Percentiles rank a stretch among this genome's conserved stretches.
phyloP scores from a whole-genome alignment of 2,888 invertebrate species.

The Cephus sareptanus region DNA sequence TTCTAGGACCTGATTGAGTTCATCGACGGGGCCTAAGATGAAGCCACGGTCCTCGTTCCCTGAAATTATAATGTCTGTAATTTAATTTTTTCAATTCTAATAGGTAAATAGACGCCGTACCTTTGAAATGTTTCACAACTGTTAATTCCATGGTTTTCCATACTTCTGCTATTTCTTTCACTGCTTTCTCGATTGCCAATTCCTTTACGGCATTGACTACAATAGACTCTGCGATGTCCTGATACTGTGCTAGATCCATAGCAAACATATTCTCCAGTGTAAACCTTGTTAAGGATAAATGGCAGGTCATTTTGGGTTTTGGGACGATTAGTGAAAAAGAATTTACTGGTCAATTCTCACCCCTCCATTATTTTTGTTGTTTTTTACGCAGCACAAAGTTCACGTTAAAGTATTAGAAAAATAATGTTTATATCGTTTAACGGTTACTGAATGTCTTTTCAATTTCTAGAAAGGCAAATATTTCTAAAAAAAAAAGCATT shows the following conservation, averaged over 20 bases:
- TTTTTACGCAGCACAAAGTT: not conserved
- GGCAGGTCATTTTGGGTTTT: not conserved
- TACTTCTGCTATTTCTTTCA: conserved; percentile 83
- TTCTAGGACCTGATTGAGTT: conserved; percentile 83
- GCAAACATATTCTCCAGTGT: conserved; percentile 92
- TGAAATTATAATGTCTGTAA: conserved; percentile 61
- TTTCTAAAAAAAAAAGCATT: not conserved
- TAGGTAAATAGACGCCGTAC: conserved; percentile 25
- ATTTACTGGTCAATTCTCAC: conserved; percentile 18
- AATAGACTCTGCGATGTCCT: conserved; percentile 87
- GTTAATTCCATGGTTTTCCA: conserved; percentile 77
- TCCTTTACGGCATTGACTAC: conserved; percentile 92
- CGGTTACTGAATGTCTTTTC: not conserved
- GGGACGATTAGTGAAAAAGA: not conserved
- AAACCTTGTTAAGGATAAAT: conserved; percentile 69
- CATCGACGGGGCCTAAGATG: conserved; percentile 85
- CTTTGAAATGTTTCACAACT: conserved; percentile 76
- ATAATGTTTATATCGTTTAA: not conserved
- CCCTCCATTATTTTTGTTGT: conserved; percentile 23
- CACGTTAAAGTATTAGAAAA: not conserved
- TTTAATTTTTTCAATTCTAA: conserved; percentile 54
- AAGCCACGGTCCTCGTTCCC: conserved; percentile 82
- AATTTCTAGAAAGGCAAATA: not conserved
- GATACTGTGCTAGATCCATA: conserved; percentile 89
- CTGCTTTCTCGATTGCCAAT: conserved; percentile 88